phyloP scores from a whole-genome alignment of 1,140 invertebrate species.

The Philotrypesis tridentata region DNA sequence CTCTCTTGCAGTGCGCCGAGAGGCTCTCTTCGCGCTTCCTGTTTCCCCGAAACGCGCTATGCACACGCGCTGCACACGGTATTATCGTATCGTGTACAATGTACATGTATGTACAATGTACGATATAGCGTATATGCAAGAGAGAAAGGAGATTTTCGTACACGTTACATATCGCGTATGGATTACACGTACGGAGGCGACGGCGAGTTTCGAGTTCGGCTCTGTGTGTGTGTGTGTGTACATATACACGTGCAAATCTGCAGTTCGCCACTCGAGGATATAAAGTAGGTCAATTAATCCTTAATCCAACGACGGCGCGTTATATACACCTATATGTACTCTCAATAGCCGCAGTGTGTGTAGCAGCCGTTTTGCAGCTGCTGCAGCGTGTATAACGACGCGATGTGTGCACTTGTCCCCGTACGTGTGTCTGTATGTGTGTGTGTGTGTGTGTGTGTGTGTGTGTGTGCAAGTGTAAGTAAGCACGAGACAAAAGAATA shows the following conservation, averaged over 20 bases:
- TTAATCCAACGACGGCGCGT: conserved; percentile 17
- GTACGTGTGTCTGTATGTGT: no score
- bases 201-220: no score
- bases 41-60: background rate
- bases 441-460: no score
- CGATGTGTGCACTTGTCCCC: no score
- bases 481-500: background rate
- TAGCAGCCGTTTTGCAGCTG: no score
- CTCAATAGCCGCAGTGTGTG: background rate
- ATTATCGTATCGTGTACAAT: no score
- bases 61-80: background rate
- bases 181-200: background rate
- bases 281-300: conserved; percentile 48
- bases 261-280: conserved; percentile 29
- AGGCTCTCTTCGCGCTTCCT: conserved; percentile 23
- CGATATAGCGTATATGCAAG: no score
- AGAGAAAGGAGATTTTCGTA: background rate
- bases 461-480: background rate
- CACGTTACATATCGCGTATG: no score
- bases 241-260: conserved; percentile 5
- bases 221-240: no score
- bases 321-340: background rate
- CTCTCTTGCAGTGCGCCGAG: no score
- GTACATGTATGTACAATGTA: no score
- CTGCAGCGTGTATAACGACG: no score